Base-by-base conservation (phyloP, 2,888 invertebrate species). In the Agrochola lychnidis region DNA sequence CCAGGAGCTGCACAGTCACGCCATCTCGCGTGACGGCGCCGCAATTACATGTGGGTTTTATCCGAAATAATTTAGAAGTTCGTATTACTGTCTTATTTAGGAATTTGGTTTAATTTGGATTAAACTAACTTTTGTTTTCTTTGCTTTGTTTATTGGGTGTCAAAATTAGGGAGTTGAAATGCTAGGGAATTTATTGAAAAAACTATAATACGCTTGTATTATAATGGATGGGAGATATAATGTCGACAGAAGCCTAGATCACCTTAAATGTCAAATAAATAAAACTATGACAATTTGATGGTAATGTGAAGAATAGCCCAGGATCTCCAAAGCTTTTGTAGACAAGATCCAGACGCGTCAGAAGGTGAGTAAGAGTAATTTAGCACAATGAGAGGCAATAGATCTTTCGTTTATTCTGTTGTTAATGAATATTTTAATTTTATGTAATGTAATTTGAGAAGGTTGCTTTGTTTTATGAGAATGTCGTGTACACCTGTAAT, bases 1-100 rank as follows among this genome's bases (percentile, higher is more conserved):
- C 63, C 70, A 51, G 79, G 45, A 68, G 68, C 59, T 68, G n/a
- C 51, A 40, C 64, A 56, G 78, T 79, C 91, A 91, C 90, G 91
- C 82, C 83, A 91, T 79, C 79, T 91, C n/a, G 90, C 91, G 90
- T 90, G 90, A 81, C 73, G 48, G 25, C n/a, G 30, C 45, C n/a
- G 71, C 71, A 79, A 78, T 83, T 73, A 76, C 61, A 70, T 59
- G 67, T 78, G 48, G 22, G 36, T 59, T 84, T 77, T 61, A 68
- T 66, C 25, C 40, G 45, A 71, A 73, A 74, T 71, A 25, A 70
- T 73, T 76, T 51, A 14, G 19, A 12, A 66, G 59, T 53, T 74
- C 40, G 16, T 61, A 61, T 73, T n/a, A 36, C 14, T 56, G 70
- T 70, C 9, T 56, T 45, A n/a, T 51, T 79, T n/a, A 22, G 42